These are phyloP conservation scores for Batillaria attramentaria DNA, from an alignment of 1,140 invertebrate genomes.

Conservation along the genomic window DNA sequence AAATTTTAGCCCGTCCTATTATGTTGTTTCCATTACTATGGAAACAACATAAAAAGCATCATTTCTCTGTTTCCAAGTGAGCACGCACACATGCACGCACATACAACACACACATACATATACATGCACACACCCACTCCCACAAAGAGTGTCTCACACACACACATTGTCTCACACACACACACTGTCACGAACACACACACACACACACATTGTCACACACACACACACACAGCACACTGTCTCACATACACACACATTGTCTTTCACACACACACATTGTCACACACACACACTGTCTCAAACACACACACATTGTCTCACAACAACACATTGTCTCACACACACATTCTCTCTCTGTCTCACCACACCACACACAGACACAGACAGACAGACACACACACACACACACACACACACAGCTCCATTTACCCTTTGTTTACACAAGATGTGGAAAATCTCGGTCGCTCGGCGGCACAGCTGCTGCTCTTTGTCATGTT, in stretches of 20 bases:
- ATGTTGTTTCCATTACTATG: too few relatives aligned
- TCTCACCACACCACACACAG: conserved; percentile 7
- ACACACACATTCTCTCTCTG: background rate
- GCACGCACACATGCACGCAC: too few relatives aligned
- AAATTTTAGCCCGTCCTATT: too few relatives aligned
- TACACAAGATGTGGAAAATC: conserved; percentile 17
- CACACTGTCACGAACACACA: too few relatives aligned
- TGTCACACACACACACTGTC: background rate
- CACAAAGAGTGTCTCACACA: too few relatives aligned
- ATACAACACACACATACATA: too few relatives aligned
- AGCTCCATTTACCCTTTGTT: conserved; percentile 21
- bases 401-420: conserved; percentile 7
- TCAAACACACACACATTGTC: background rate
- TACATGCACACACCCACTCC: too few relatives aligned
- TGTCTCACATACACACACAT: background rate
- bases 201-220: too few relatives aligned
- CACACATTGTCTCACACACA: too few relatives aligned
- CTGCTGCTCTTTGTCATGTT: conserved; percentile 16
- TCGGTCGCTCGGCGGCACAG: conserved; percentile 3
- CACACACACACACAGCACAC: too few relatives aligned
- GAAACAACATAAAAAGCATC: too few relatives aligned
- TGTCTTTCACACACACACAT: conserved; percentile 1
- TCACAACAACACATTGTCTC: background rate
- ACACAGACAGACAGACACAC: background rate
- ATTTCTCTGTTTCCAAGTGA: too few relatives aligned